phyloP scores from a whole-genome alignment of 2,888 invertebrate species.

The Lepeophtheirus nordmannii region DNA sequence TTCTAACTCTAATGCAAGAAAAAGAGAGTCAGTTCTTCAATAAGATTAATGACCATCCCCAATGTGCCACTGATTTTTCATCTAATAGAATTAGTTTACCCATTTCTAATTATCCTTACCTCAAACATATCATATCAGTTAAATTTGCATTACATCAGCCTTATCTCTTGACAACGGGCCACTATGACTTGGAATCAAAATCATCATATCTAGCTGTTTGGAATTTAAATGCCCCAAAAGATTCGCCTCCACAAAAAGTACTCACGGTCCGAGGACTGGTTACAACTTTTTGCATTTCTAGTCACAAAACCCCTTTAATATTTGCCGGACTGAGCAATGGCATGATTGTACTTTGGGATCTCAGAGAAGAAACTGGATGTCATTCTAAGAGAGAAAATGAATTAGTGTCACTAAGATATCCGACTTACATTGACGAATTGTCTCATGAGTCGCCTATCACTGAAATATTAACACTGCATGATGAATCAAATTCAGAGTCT shows the following conservation, averaged over 20 bases:
- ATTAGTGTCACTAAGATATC: background rate
- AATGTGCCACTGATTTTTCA: too few species aligned
- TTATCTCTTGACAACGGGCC: background rate
- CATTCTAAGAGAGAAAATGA: background rate
- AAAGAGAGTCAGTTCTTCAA: background rate
- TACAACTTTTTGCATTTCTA: background rate
- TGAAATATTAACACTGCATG: background rate
- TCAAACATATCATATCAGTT: background rate
- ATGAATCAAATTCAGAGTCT: background rate
- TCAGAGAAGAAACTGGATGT: background rate
- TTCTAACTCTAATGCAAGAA: background rate
- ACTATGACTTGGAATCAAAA: background rate
- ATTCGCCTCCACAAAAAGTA: background rate
- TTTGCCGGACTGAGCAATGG: conserved; percentile 20
- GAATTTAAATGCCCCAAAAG: background rate
- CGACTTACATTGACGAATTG: background rate
- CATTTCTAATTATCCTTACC: background rate
- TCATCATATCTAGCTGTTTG: background rate
- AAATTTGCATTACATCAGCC: background rate
- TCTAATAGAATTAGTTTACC: too few species aligned
- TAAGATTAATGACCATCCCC: too few species aligned
- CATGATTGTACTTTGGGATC: conserved; percentile 17
- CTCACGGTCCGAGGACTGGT: too few species aligned
- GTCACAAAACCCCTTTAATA: conserved; percentile 9
- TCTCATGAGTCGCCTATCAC: background rate